phyloP scores from a whole-genome alignment of 2,888 invertebrate species.

The Xestoiulus laeticollis region DNA sequence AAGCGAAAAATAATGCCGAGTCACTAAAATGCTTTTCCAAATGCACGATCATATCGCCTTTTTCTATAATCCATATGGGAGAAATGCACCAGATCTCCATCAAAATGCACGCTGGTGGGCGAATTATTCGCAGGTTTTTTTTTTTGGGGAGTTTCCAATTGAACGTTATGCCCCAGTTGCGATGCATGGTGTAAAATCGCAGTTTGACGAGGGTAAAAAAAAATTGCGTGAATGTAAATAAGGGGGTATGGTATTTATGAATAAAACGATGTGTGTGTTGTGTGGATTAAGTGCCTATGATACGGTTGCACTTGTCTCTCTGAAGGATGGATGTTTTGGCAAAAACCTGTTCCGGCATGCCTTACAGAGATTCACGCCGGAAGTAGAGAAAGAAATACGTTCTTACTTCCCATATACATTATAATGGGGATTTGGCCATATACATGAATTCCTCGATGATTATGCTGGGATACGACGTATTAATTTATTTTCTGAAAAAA shows the following conservation, averaged over 20 bases:
- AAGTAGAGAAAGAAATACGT: not conserved
- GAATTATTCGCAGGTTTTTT: not conserved
- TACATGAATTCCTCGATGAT: no score
- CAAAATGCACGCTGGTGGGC: conserved; percentile 25
- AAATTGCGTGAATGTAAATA: not conserved
- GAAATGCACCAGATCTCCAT: not conserved
- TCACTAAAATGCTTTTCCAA: conserved; percentile 9
- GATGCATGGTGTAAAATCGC: not conserved
- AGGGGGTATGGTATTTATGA: not conserved
- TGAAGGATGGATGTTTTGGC: not conserved
- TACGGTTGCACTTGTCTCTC: not conserved
- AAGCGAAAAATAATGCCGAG: conserved; percentile 3
- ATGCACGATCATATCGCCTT: not conserved
- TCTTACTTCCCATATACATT: not conserved
- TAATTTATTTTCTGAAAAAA: no score
- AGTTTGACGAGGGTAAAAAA: not conserved
- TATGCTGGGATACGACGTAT: no score
- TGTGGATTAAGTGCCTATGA: not conserved
- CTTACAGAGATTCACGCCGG: not conserved
- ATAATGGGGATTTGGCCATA: no score
- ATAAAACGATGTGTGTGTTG: not conserved
- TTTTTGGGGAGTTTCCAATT: conserved; percentile 32
- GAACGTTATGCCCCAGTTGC: not conserved
- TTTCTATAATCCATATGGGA: not conserved
- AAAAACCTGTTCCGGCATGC: conserved; percentile 5